Conservation (phyloP, 2,113 vertebrate genomes). For the Xiphias gladius region DNA sequence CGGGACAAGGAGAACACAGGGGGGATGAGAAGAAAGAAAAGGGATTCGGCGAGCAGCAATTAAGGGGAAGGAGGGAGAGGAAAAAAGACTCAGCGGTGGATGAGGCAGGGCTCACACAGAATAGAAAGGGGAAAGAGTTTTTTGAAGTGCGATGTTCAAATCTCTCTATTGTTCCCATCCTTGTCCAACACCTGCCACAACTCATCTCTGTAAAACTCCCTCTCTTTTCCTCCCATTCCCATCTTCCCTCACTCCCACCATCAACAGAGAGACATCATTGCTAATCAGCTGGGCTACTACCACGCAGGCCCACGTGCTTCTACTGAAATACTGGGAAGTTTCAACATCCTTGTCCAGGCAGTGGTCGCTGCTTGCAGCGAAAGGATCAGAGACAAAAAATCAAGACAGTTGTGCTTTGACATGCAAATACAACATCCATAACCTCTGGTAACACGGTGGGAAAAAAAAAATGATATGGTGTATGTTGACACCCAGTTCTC, state of each 20-base stretch:
- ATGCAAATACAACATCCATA: conserved; percentile 15
- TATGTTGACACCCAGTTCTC: conserved; percentile 29
- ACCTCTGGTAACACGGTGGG: conserved; percentile 39
- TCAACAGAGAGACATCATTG: conserved; percentile 55
- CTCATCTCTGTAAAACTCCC: conserved; percentile 63
- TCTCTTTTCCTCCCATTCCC: conserved; percentile 27
- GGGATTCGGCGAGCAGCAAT: conserved; percentile 78
- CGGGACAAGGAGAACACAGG: conserved; percentile 71
- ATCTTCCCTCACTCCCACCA: conserved; percentile 48
- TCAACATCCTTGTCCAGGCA: conserved; percentile 16
- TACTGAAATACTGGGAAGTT: conserved; percentile 49
- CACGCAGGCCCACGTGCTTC: conserved; percentile 23
- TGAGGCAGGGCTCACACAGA: conserved; percentile 69
- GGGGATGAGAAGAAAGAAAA: conserved; percentile 79
- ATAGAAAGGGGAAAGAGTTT: conserved; percentile 68
- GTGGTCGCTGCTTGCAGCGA: conserved; percentile 17
- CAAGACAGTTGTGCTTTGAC: conserved; percentile 38
- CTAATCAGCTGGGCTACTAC: conserved; percentile 52
- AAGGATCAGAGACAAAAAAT: conserved; percentile 27
- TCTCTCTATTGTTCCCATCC: conserved; percentile 71
- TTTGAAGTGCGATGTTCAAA: conserved; percentile 75
- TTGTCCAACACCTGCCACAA: conserved; percentile 77
- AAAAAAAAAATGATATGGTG: conserved; percentile 2
- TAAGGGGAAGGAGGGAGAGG: conserved; percentile 74
- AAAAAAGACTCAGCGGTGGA: conserved; percentile 68